These are phyloP conservation scores for Siniperca chuatsi DNA, from an alignment of 2,113 vertebrate species.

Conservation along the genomic window DNA sequence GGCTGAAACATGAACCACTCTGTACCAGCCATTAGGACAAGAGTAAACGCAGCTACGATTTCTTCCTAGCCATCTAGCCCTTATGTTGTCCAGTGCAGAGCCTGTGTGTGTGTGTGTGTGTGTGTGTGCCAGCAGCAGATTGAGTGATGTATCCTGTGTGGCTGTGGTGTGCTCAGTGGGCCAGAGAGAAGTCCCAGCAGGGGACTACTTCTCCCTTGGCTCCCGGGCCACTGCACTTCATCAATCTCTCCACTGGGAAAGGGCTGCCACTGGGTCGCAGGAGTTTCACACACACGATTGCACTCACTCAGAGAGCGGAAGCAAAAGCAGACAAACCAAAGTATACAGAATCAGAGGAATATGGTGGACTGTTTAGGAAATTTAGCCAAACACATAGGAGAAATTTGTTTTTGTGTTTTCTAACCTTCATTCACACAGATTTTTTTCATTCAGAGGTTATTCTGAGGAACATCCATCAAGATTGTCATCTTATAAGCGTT, in stretches of 20 bases:
- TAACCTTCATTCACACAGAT: background rate
- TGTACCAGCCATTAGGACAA: slow-evolving; percentile 79
- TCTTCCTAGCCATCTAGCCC: slow-evolving; percentile 67
- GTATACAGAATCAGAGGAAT: background rate
- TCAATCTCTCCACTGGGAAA: slow-evolving; percentile 80
- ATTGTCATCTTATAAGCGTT: background rate
- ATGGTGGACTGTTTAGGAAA: slow-evolving; percentile 15
- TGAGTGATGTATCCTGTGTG: slow-evolving; percentile 83
- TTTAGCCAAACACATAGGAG: background rate
- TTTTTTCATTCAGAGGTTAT: slow-evolving; percentile 1
- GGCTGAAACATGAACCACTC: slow-evolving; percentile 79
- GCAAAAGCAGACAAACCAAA: slow-evolving; percentile 24
- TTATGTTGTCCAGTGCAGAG: slow-evolving; percentile 72
- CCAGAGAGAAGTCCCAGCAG: slow-evolving; percentile 83
- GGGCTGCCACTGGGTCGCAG: slow-evolving; percentile 58
- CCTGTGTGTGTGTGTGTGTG: slow-evolving; percentile 45
- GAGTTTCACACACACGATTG: slow-evolving; percentile 32
- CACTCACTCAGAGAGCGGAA: slow-evolving; percentile 38
- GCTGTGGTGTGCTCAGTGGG: slow-evolving; percentile 83
- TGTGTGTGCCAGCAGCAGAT: slow-evolving; percentile 69
- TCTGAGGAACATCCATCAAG: background rate
- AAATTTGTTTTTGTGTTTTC: slow-evolving; percentile 2
- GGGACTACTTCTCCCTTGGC: slow-evolving; percentile 74
- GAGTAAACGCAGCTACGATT: slow-evolving; percentile 77
- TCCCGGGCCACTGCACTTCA: slow-evolving; percentile 76